Conservation (phyloP, 2,888 invertebrate genomes). For the Dendrolimus pini region DNA sequence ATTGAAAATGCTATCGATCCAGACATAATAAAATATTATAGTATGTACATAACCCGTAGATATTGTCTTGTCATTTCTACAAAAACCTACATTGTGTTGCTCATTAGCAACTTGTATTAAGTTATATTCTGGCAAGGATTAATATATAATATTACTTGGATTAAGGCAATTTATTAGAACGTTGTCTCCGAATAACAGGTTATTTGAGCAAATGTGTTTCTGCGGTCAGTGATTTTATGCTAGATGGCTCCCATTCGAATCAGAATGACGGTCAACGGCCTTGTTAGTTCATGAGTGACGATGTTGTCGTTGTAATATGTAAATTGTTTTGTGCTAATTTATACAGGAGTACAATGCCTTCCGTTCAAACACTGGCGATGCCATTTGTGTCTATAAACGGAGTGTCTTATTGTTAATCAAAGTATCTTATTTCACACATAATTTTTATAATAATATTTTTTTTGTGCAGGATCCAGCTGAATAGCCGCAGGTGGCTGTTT, state of each 20-base stretch:
- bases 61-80: no score
- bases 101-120: no score
- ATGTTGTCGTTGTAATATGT: conserved; percentile 39
- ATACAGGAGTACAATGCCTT: conserved; percentile 25
- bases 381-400: conserved; percentile 4
- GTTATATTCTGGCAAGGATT: no score
- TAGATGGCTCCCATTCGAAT: conserved; percentile 15
- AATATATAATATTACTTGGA: no score
- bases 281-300: conserved; percentile 36
- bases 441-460: neutral
- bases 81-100: no score
- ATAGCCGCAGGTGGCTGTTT: no score
- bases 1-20: no score
- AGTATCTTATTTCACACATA: no score
- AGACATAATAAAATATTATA: no score
- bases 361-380: conserved; percentile 7
- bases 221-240: conserved; percentile 32
- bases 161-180: no score
- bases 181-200: conserved; percentile 13
- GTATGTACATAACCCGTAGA: no score
- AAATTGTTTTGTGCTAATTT: conserved; percentile 50
- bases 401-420: neutral
- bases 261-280: conserved; percentile 49
- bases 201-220: conserved; percentile 23
- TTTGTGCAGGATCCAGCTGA: no score